These are phyloP conservation scores for Agrotis ipsilon DNA, from an alignment of 2,888 invertebrate species.

Conservation along the genomic window DNA sequence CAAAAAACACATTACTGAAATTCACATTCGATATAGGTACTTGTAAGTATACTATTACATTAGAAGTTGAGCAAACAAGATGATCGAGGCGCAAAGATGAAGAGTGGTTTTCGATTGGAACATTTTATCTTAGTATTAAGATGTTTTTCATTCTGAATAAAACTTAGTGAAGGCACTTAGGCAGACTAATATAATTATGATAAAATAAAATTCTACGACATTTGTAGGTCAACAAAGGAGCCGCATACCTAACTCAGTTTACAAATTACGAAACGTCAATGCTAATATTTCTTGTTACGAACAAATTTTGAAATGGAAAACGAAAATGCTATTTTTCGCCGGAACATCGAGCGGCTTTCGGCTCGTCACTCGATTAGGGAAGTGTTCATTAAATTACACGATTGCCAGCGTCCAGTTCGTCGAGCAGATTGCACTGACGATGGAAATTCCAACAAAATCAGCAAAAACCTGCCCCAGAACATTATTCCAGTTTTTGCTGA, in stretches of 20 bases:
- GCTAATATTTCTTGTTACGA: constrained; percentile 49
- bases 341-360: constrained; percentile 70
- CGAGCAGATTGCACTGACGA: constrained; percentile 82
- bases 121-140: background rate
- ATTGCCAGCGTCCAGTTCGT: constrained; percentile 85
- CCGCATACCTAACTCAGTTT: constrained; percentile 35
- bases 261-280: constrained; percentile 52
- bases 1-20: constrained; percentile 61
- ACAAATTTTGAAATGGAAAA: constrained; percentile 66
- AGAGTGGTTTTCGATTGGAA: constrained; percentile 1
- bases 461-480: constrained; percentile 68
- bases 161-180: background rate
- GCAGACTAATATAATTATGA: constrained; percentile 12
- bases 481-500: constrained; percentile 62
- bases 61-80: constrained; percentile 30
- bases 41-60: constrained; percentile 10
- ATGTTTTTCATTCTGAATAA: background rate
- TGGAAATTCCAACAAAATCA: constrained; percentile 76
- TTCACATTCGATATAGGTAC: constrained; percentile 30
- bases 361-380: constrained; percentile 85
- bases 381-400: constrained; percentile 88
- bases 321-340: constrained; percentile 78
- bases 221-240: constrained; percentile 21
- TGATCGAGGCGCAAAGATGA: background rate
- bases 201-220: constrained; percentile 5